Evolutionary conservation across 2,888 invertebrate genomes (phyloP), one percentile per base, ranked within the genome.

Genomic region (Melanostoma scalare): DNA sequence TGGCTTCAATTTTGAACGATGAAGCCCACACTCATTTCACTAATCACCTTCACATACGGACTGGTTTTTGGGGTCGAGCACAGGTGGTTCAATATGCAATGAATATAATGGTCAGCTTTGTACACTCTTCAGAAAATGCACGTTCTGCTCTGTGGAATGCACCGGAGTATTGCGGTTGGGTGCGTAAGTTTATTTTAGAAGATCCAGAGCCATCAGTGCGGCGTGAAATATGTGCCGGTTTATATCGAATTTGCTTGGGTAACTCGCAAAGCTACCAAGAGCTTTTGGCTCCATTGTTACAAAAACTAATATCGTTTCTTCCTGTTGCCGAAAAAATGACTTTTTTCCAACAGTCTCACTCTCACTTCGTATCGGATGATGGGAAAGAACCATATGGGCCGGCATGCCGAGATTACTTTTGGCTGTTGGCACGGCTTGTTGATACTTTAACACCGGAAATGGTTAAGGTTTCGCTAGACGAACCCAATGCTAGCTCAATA

Each of bases 381-480:
- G 96, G 96, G n/a, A 97, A 98, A 89, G 98, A 98, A 89, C 97
- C 97, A 0, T 98, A 97, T 89, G 98, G 98, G 0, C 97, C 98
- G 0, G 98, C 98, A 1, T 98, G 98, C 89, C 92, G 97, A 5
- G 98, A 98, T 90, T 98, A 97, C 91, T 98, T 98, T 90, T 98
- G 98, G 97, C 92, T 98, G 3, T 93, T 97, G 9, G 96, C 97
- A 86, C 93, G 97, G 40, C 93, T 98, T 20, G 96, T 98, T 0
- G 98, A 98, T 88, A 96, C 96, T 2, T 89, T 97, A 36, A 95
- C 96, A 0, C 95, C 95, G 74, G 96, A 96, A 81, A 93, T 95
- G 87, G 94, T 96, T 36, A 95, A 95, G 90, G 93, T 93, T 86
- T 93, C 92, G 87, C 91, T 93, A 65, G 94, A 93, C 63, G 93